Percentiles rank a stretch among this genome's conserved stretches.
Evolutionary conservation across 2,797 vertebrate species (phyloP).

Genomic region (Aeoliscus strigatus): DNA sequence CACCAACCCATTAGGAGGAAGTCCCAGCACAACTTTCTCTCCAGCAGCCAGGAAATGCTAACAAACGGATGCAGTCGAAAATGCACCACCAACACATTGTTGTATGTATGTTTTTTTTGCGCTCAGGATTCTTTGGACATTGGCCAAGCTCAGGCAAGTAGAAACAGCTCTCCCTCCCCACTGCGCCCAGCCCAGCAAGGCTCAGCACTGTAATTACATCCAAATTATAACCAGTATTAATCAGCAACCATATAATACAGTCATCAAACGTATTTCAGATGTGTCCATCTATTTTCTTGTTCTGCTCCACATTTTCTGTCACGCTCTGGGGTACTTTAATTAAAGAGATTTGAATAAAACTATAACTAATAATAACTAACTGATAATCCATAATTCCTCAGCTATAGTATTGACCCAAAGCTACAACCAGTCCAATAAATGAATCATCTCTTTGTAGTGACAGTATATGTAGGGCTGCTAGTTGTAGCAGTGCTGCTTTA

Average conservation of each 20-base stretch:
- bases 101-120: constrained; percentile 30
- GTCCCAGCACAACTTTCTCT: constrained; percentile 38
- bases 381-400: too few species aligned
- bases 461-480: too few species aligned
- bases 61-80: constrained; percentile 19
- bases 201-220: background rate
- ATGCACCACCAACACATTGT: constrained; percentile 30
- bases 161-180: constrained; percentile 8
- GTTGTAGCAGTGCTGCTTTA: constrained; percentile 1
- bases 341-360: constrained; percentile 6
- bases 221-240: constrained; percentile 3
- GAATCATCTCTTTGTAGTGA: background rate
- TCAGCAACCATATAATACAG: background rate
- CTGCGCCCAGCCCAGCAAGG: background rate
- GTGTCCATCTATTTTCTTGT: constrained; percentile 2
- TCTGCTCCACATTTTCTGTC: constrained; percentile 6
- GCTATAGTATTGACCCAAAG: constrained; percentile 2
- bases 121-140: constrained; percentile 31
- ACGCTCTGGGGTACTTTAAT: background rate
- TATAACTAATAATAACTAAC: too few species aligned
- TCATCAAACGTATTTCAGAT: constrained; percentile 1
- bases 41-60: constrained; percentile 40
- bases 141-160: constrained; percentile 25
- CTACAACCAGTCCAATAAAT: too few species aligned
- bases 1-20: constrained; percentile 46